Conservation (phyloP, 2,113 vertebrate species). For the Pholis gunnellus region DNA sequence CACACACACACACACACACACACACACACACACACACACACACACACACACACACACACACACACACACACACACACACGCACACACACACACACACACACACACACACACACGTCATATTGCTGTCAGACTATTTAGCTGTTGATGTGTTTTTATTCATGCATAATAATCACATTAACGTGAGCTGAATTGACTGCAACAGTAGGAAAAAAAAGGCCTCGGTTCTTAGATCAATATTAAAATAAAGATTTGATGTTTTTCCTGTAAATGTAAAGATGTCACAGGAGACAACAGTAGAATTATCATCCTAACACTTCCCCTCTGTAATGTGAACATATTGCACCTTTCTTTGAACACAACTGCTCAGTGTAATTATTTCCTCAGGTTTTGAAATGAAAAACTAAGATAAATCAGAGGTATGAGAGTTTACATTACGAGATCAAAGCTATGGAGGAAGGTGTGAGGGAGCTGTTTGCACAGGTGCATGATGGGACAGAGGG, state of each 20-base stretch:
- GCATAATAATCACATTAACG: too few relatives aligned
- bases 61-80: constrained; percentile 35
- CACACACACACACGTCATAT: constrained; percentile 8
- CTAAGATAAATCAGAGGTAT: too few relatives aligned
- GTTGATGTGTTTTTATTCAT: neutral
- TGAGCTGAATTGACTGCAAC: too few relatives aligned
- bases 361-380: neutral
- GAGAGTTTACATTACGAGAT: too few relatives aligned
- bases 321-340: neutral
- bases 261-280: neutral
- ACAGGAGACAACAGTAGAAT: neutral
- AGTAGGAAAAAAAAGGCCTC: too few relatives aligned
- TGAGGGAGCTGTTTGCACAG: too few relatives aligned
- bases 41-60: constrained; percentile 30
- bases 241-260: neutral
- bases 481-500: too few relatives aligned
- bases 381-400: too few relatives aligned
- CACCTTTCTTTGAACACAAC: neutral
- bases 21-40: constrained; percentile 38
- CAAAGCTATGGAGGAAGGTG: too few relatives aligned
- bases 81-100: constrained; percentile 27
- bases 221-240: too few relatives aligned
- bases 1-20: constrained; percentile 21
- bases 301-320: neutral
- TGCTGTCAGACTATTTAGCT: neutral